Evolutionary conservation across 1,140 invertebrate species (phyloP), one percentile per base, ranked within the genome.

Genomic region (Tetramorium alpestre): DNA sequence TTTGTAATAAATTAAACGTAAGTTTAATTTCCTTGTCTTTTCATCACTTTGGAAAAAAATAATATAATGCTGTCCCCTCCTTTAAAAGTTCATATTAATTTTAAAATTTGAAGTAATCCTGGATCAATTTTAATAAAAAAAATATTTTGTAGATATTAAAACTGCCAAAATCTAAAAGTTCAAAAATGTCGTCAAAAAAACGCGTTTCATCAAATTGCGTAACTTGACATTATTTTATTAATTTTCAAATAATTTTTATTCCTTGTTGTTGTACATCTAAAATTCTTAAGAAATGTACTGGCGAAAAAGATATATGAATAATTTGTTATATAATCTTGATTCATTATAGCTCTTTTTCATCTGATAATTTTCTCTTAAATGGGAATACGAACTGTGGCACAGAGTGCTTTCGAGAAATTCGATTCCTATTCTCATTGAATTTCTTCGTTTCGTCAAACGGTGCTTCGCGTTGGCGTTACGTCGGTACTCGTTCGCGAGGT

Each of bases 351-450:
- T 47, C 11, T 33, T 51, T 47, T 22, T 11, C 13, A 44, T 49
- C 10, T 22, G 8, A 5, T 11, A 2, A 38, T 65, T 78, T 47
- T 65, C 44, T 28, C 13, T 16, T 33, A 47, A 65, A 65, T 11
- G n/a, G 13, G 49, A 78, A 49, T n/a, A 4, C n/a, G 8, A 54
- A 69, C 0, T 11, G 33, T 13, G 33, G 2, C 18, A 18, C 22
- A 16, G 10, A 67, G 33, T 54, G 6, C 33, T 70, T 54, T 56
- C 33, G 33, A 54, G 77, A 80, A 69, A 81, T 81, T 33, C 77
- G 47, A 81, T 81, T 81, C 49, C 16, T n/a, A 16, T 54, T 16
- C 44, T 25, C n/a, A 25, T 62, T 64, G 69, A 60, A 84, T 75
- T 84, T 47, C 51, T 67, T 69, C 67, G 4, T 82, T 82, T 44